phyloP scores from a whole-genome alignment of 2,888 invertebrate genomes.

The Pristionchus arcanus region DNA sequence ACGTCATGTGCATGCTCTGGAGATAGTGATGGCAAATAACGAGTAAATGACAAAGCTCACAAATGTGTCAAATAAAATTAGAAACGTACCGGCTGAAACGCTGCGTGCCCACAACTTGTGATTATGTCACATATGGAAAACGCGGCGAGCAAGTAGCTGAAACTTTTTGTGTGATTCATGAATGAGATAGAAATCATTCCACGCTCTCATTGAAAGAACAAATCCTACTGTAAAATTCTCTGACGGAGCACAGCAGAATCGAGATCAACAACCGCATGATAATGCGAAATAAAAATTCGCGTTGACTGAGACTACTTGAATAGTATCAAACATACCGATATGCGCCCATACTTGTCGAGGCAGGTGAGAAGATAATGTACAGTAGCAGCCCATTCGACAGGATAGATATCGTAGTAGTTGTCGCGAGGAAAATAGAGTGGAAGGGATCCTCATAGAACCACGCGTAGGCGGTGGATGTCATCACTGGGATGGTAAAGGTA shows the following conservation, averaged over 20 bases:
- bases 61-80: too few relatives aligned
- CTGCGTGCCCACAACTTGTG: not conserved
- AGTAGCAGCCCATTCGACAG: not conserved
- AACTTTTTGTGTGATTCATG: too few relatives aligned
- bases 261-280: too few relatives aligned
- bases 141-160: not conserved
- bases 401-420: not conserved
- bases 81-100: not conserved
- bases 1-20: slow-evolving; percentile 26
- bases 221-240: too few relatives aligned
- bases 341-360: not conserved
- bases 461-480: not conserved
- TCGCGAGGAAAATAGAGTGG: not conserved
- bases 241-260: too few relatives aligned
- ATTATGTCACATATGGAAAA: slow-evolving; percentile 26
- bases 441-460: slow-evolving; percentile 5
- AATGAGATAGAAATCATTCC: too few relatives aligned
- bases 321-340: not conserved
- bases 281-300: too few relatives aligned
- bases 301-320: too few relatives aligned
- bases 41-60: too few relatives aligned
- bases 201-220: too few relatives aligned
- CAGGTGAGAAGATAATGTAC: not conserved
- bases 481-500: not conserved
- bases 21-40: too few relatives aligned